phyloP scores from a whole-genome alignment of 2,113 vertebrate genomes.

The Laticauda laticaudata region DNA sequence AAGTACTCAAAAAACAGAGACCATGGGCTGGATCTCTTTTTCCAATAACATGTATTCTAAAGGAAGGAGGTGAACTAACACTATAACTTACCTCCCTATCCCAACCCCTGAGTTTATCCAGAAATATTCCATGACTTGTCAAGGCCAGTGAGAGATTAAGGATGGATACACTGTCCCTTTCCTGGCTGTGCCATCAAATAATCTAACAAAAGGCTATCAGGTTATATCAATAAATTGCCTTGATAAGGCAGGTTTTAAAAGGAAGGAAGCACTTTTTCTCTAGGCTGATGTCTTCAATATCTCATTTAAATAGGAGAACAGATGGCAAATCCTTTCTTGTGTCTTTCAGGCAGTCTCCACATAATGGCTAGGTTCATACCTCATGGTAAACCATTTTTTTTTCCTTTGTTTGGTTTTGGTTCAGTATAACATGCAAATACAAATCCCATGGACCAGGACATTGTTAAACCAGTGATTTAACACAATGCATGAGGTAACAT shows the following conservation, averaged over 20 bases:
- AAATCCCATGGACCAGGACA: background rate
- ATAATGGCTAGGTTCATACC: background rate
- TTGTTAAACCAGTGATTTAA: background rate
- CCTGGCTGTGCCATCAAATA: background rate
- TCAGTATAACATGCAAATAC: background rate
- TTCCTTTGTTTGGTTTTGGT: background rate
- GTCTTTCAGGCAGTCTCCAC: background rate
- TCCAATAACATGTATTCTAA: background rate
- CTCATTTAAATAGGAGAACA: background rate
- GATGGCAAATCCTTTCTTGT: background rate
- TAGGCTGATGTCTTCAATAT: background rate
- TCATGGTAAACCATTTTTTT: background rate
- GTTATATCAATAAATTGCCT: background rate
- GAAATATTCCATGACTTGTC: background rate
- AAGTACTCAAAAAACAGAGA: background rate
- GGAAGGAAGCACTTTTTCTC: background rate
- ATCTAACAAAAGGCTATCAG: background rate
- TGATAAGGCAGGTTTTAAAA: background rate
- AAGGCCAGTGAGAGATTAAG: background rate
- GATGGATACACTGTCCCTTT: background rate
- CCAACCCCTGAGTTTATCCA: background rate
- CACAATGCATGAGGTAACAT: background rate
- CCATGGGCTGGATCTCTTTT: background rate
- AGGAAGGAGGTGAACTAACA: background rate
- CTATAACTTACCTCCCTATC: background rate